Conservation (phyloP, 2,888 invertebrate genomes). For the Cephus nigrinus region DNA sequence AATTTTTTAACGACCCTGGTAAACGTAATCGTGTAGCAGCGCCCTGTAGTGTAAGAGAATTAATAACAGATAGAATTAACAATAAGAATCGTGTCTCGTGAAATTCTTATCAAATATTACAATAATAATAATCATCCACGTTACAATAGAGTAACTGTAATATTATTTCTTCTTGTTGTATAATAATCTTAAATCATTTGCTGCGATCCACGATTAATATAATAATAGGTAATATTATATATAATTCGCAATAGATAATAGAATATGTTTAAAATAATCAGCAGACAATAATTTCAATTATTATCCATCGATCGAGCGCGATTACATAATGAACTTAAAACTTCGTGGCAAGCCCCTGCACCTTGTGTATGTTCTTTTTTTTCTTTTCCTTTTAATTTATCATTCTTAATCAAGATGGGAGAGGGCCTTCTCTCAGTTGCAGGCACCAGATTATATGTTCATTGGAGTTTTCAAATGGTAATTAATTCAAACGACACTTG, state of each 20-base stretch:
- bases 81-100: conserved; percentile 47
- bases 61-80: conserved; percentile 47
- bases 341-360: conserved; percentile 47
- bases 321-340: conserved; percentile 49
- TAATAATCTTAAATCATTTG: conserved; percentile 37
- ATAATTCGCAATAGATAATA: conserved; percentile 42
- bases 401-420: conserved; percentile 13
- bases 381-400: background rate
- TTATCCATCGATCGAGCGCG: conserved; percentile 49
- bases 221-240: conserved; percentile 26
- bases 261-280: conserved; percentile 48
- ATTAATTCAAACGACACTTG: conserved; percentile 60
- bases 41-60: conserved; percentile 31
- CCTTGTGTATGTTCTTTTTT: conserved; percentile 23
- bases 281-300: conserved; percentile 49
- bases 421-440: conserved; percentile 32
- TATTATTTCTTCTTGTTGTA: conserved; percentile 31
- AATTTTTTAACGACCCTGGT: conserved; percentile 14
- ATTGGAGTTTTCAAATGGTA: conserved; percentile 54
- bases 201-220: conserved; percentile 37
- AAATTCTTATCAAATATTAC: conserved; percentile 49
- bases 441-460: conserved; percentile 59
- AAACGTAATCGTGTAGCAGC: too few relatives aligned
- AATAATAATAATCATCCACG: conserved; percentile 43
- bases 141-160: conserved; percentile 32